Percentiles rank a stretch among this genome's conserved stretches.
Evolutionary conservation across 2,888 invertebrate species (phyloP).

Genomic region (Amiota mariae): DNA sequence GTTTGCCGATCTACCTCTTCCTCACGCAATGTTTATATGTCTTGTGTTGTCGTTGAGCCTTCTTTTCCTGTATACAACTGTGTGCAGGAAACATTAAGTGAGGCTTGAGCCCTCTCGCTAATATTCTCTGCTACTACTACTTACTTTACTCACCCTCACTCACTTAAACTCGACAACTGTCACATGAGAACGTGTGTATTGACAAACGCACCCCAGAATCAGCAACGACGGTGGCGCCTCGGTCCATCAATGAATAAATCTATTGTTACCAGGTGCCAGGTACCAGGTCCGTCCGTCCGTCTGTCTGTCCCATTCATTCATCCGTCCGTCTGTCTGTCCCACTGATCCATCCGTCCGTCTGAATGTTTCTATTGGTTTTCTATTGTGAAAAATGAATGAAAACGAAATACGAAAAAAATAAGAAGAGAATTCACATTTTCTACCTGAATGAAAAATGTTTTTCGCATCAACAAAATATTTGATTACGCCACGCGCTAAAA

Average conservation of each 20-base stretch:
- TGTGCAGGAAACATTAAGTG: slow-evolving; percentile 20
- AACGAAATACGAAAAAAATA: neutral
- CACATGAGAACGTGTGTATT: neutral
- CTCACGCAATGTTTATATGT: neutral
- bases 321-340: too few relatives aligned
- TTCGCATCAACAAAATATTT: neutral
- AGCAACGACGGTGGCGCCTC: neutral
- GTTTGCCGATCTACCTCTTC: neutral
- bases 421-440: slow-evolving; percentile 3
- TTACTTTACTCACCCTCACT: neutral
- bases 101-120: neutral
- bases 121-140: neutral
- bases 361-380: slow-evolving; percentile 11
- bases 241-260: neutral
- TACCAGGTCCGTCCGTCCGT: too few relatives aligned
- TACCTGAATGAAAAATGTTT: slow-evolving; percentile 20
- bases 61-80: neutral
- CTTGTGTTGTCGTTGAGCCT: neutral
- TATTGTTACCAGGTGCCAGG: slow-evolving; percentile 21
- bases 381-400: neutral
- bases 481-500: slow-evolving; percentile 17
- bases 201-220: neutral
- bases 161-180: neutral
- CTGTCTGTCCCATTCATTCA: too few relatives aligned
- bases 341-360: neutral